A percentile compares a stretch with the other conserved stretches of the same genome.
phyloP scores from a whole-genome alignment of 2,113 vertebrate species.

The Xiphophorus hellerii region DNA sequence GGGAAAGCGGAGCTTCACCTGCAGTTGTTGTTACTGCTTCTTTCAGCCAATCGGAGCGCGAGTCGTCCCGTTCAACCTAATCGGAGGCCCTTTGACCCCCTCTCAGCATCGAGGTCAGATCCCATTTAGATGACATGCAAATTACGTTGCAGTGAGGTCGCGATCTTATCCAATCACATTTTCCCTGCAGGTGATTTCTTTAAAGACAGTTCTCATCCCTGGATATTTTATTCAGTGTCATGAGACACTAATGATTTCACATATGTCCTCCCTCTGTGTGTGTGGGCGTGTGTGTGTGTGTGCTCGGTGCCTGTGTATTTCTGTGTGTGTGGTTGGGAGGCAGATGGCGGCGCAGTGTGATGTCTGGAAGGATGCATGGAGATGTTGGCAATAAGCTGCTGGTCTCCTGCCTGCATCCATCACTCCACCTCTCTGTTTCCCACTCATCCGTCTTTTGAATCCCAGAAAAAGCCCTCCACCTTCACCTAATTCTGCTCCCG shows the following conservation, averaged over 20 bases:
- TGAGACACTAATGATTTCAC: constrained; percentile 71
- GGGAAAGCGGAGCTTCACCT: constrained; percentile 16
- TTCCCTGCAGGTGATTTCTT: constrained; percentile 72
- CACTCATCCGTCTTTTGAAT: constrained; percentile 54
- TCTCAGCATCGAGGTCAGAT: constrained; percentile 49
- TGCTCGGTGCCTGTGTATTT: constrained; percentile 24
- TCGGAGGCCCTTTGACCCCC: constrained; percentile 57
- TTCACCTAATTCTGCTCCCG: constrained; percentile 35
- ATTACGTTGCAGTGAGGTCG: constrained; percentile 62
- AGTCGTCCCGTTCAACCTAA: constrained; percentile 47
- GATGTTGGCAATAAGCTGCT: constrained; percentile 76
- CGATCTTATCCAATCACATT: constrained; percentile 73
- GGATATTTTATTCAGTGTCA: constrained; percentile 77
- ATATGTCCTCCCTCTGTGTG: constrained; percentile 37
- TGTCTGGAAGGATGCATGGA: constrained; percentile 77
- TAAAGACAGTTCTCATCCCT: constrained; percentile 69
- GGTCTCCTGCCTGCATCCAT: constrained; percentile 76
- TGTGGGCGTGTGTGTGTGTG: constrained; percentile 25
- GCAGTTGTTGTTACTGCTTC: constrained; percentile 28
- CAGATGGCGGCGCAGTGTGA: constrained; percentile 78
- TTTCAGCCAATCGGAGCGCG: constrained; percentile 46
- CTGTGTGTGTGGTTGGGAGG: constrained; percentile 32
- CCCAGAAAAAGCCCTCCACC: constrained; percentile 34
- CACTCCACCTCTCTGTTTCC: constrained; percentile 64
- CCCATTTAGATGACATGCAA: constrained; percentile 75